phyloP scores from a whole-genome alignment of 2,113 vertebrate genomes.

The Rhodinocichla rosea region DNA sequence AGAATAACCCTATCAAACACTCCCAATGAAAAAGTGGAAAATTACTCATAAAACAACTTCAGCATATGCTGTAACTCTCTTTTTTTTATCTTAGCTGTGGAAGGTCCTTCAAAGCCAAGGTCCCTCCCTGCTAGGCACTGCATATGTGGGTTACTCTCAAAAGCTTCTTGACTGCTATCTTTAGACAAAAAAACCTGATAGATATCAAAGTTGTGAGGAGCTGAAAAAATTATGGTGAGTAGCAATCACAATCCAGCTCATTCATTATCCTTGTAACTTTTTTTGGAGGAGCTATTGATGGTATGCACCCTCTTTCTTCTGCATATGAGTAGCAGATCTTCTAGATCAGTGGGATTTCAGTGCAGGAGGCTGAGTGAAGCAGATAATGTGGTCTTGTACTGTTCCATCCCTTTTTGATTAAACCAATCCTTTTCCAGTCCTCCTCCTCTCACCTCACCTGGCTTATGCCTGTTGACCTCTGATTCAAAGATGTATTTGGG shows the following conservation, averaged over 20 bases:
- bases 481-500: background rate
- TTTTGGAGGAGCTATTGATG: fast-evolving
- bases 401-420: background rate
- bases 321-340: background rate
- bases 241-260: background rate
- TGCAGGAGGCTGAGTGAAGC: background rate
- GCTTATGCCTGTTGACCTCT: background rate
- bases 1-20: background rate
- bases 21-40: background rate
- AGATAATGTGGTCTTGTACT: background rate
- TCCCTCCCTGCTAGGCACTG: background rate
- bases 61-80: background rate
- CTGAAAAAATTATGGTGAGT: background rate
- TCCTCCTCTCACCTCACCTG: background rate
- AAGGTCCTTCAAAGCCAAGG: background rate
- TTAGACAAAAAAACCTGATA: background rate
- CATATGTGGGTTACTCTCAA: background rate
- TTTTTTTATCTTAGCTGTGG: background rate
- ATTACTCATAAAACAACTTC: background rate
- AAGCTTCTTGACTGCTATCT: background rate
- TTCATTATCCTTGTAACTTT: background rate
- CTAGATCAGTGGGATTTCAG: background rate
- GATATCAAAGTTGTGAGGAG: background rate
- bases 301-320: background rate
- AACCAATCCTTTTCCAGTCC: background rate